Percentiles rank a stretch among this genome's conserved stretches.
Evolutionary conservation across 64 coral and sea anemone species (phyloP).

Genomic region (Dendrophyllia cribrosa): DNA sequence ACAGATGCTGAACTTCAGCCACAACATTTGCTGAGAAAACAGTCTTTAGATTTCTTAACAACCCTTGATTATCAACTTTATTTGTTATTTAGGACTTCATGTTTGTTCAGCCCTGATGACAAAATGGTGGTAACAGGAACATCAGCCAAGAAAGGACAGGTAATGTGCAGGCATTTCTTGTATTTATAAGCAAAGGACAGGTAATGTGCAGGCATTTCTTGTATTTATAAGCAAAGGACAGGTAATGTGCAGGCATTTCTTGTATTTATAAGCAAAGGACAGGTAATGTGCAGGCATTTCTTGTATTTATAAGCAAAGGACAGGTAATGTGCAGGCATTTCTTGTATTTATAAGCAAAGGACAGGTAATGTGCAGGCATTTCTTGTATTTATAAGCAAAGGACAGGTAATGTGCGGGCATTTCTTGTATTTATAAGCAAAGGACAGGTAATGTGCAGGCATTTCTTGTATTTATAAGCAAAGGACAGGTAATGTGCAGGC

Average conservation of each 20-base stretch:
- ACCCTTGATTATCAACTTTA: not conserved
- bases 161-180: not conserved
- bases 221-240: not conserved
- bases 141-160: conserved; percentile 93
- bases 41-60: no score
- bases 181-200: not conserved
- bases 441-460: not conserved
- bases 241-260: not conserved
- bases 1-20: no score
- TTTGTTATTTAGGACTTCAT: conserved; percentile 82
- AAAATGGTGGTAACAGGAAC: conserved; percentile 91
- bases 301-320: not conserved
- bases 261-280: not conserved
- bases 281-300: not conserved
- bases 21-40: no score
- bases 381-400: not conserved
- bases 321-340: not conserved
- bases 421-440: not conserved
- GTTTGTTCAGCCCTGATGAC: conserved; percentile 92
- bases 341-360: not conserved
- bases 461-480: not conserved
- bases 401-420: not conserved
- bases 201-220: not conserved
- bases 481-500: not conserved
- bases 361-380: not conserved